Percentiles rank a stretch among this genome's conserved stretches.
Evolutionary conservation across 2,113 vertebrate species (phyloP).

Genomic region (Motacilla alba): DNA sequence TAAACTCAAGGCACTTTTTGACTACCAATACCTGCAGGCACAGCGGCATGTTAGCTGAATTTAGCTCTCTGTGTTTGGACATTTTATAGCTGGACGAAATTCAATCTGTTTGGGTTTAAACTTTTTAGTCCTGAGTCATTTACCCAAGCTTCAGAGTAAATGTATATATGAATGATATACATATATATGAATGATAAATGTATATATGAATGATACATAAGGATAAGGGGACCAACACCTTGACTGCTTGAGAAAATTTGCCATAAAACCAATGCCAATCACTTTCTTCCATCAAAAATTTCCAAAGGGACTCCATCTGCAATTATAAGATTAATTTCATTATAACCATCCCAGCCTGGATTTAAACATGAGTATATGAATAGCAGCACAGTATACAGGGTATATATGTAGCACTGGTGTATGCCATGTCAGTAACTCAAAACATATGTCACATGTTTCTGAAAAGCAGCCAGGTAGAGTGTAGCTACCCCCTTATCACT

Average conservation of each 20-base stretch:
- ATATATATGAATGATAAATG: neutral
- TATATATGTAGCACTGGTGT: neutral
- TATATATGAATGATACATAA: neutral
- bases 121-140: neutral
- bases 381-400: neutral
- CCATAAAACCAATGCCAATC: neutral
- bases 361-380: neutral
- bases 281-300: neutral
- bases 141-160: neutral
- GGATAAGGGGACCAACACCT: neutral
- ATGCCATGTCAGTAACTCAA: neutral
- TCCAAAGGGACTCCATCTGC: neutral
- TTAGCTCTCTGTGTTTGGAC: neutral
- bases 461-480: slow-evolving; percentile 22
- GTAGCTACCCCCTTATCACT: neutral
- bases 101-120: neutral
- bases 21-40: neutral
- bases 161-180: neutral
- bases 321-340: slow-evolving; percentile 5
- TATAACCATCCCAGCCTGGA: neutral
- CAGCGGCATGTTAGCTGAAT: neutral
- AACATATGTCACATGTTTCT: neutral
- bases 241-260: neutral
- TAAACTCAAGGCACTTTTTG: neutral
- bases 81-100: neutral